A percentile compares a stretch with the other conserved stretches of the same genome.
Evolutionary conservation across 2,113 vertebrate species (phyloP).

Genomic region (Telmatochromis brachygnathus): DNA sequence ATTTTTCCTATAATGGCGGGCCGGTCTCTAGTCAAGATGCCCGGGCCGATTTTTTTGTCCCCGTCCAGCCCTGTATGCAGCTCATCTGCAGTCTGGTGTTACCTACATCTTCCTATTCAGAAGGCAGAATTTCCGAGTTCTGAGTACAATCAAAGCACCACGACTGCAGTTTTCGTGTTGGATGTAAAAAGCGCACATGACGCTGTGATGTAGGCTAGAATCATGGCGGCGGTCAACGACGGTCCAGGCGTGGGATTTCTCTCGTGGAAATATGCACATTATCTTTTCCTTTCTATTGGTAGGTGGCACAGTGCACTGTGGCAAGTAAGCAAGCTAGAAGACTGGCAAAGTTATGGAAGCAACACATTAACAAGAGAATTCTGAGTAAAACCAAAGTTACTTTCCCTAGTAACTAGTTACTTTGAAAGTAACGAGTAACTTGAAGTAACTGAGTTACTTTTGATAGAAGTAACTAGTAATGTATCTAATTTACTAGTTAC

Average conservation of each 20-base stretch:
- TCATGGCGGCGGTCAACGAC: accelerated
- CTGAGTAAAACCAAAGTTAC: not conserved
- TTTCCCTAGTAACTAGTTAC: accelerated
- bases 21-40: no score
- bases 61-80: no score
- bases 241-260: not conserved
- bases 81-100: accelerated
- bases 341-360: not conserved
- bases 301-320: accelerated
- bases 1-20: no score
- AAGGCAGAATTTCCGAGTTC: accelerated
- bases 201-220: accelerated
- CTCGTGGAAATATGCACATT: accelerated
- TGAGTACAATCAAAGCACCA: no score
- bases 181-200: accelerated
- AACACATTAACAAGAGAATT: not conserved
- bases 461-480: not conserved
- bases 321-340: not conserved
- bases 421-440: not conserved
- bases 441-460: not conserved
- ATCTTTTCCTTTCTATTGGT: accelerated
- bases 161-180: accelerated
- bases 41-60: no score
- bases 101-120: no score
- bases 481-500: not conserved